Percentiles rank a stretch among this genome's conserved stretches.
Conservation (phyloP, 2,797 vertebrate species). For the Arnoldichthys spilopterus region DNA sequence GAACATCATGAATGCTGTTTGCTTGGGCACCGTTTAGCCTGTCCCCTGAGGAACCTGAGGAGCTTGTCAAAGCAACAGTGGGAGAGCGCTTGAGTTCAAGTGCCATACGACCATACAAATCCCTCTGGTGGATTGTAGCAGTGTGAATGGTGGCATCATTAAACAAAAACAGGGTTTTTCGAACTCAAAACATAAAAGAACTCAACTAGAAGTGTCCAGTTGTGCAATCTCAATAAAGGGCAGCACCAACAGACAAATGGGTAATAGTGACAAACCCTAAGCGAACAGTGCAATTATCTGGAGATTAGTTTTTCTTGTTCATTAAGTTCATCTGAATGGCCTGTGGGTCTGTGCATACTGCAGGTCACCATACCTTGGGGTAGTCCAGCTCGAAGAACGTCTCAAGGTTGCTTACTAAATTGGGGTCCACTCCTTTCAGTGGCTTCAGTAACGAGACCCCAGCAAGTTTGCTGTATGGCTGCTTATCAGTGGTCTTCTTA, state of each 20-base stretch:
- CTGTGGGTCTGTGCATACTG: background rate
- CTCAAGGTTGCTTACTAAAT: constrained; percentile 95
- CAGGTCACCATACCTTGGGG: constrained; percentile 85
- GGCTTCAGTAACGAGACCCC: constrained; percentile 96
- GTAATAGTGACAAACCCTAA: background rate
- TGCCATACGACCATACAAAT: background rate
- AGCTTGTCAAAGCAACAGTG: background rate
- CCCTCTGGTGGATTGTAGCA: background rate
- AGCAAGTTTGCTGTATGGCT: constrained; percentile 86
- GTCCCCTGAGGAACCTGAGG: constrained; percentile 6
- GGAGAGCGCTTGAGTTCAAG: background rate
- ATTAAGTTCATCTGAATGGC: background rate
- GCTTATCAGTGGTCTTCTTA: constrained; percentile 81
- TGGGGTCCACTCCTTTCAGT: constrained; percentile 92
- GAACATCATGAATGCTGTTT: constrained; percentile 3
- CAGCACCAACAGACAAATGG: background rate
- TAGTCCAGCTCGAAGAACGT: constrained; percentile 98
- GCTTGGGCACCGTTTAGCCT: background rate
- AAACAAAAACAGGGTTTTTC: background rate
- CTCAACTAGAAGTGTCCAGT: background rate
- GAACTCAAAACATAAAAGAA: background rate
- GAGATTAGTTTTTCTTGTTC: no score
- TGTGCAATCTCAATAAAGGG: background rate
- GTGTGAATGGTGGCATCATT: no score
- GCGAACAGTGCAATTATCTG: background rate